Conservation (phyloP, 2,113 vertebrate genomes). For the Tragulus kanchil region DNA sequence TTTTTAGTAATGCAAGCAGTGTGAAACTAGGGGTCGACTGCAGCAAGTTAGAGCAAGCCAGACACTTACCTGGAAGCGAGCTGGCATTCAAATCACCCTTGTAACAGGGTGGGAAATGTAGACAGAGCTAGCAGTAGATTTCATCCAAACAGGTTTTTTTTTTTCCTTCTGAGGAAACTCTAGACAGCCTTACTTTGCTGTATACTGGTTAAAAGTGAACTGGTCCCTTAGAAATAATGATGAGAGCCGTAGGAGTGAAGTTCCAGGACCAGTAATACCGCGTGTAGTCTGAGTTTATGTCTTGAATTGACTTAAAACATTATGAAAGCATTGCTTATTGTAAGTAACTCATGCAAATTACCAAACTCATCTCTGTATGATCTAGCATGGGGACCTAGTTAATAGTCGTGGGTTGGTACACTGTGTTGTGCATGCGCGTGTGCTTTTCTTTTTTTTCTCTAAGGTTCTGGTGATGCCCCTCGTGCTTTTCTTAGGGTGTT, state of each 20-base stretch:
- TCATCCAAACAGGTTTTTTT: constrained; percentile 47
- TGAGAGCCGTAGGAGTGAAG: background rate
- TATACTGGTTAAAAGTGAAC: background rate
- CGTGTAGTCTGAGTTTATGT: background rate
- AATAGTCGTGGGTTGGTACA: accelerated
- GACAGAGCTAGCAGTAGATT: background rate
- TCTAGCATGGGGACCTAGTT: background rate
- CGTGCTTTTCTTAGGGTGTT: background rate
- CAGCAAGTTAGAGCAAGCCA: constrained; percentile 27
- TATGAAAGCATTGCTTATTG: background rate
- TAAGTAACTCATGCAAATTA: background rate
- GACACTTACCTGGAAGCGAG: constrained; percentile 73
- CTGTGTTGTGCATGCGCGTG: background rate
- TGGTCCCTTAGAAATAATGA: background rate
- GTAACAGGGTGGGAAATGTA: constrained; percentile 59
- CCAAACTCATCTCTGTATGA: background rate
- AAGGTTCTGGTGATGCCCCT: too few relatives aligned
- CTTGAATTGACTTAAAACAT: background rate
- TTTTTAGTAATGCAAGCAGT: constrained; percentile 47
- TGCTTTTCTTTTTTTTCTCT: too few relatives aligned
- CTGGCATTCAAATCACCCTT: background rate
- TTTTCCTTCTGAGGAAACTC: background rate
- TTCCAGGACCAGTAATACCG: background rate
- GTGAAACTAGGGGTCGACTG: constrained; percentile 25
- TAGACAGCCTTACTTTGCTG: background rate